Evolutionary conservation across 2,113 vertebrate species (phyloP), one percentile per base, ranked within the genome.

Genomic region (Meles meles): DNA sequence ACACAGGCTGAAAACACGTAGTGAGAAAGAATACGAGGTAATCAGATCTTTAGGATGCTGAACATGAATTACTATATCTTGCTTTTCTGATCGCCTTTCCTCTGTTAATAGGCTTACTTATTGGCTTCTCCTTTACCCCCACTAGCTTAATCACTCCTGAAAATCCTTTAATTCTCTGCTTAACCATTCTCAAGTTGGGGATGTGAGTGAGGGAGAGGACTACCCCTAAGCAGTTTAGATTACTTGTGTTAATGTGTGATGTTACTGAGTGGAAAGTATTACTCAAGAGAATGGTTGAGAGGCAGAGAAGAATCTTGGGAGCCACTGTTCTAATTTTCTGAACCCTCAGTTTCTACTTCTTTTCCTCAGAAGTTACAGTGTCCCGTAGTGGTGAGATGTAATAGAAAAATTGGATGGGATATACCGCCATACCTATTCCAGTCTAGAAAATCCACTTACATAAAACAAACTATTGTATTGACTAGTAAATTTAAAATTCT

Each of bases 101-200:
- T 74, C 49, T 49, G 57, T 81, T 83, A 88, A 88, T 67, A 85
- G 69, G 71, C 80, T 61, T 90, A 88, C 20, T 83, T 83, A 63
- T 29, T 93, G 74, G 55, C 61, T 84, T 97, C 44, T 49, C 23
- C 31, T 93, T 63, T 61, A 67, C 63, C 83, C 29, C 63, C 27
- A 69, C 39, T 55, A 74, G 57, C 27, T 89, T 92, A 81, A 59
- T 92, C 49, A 88, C n/a, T 93, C 76, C 49, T 87, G 90, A 89
- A 95, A 88, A 88, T 90, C 39, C 84, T 88, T 95, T 96, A 93
- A 90, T 87, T 93, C 86, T 97, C 47, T 94, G 55, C 71, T 94
- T 97, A 55, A 61, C 61, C 39, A 82, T 89, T 94, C 44, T 92
- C 21, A 95, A 31, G 27, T 65, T 96, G 57, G 42, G 57, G 17